Conservation (phyloP, 2,113 vertebrate species). For the Phalacrocorax aristotelis region DNA sequence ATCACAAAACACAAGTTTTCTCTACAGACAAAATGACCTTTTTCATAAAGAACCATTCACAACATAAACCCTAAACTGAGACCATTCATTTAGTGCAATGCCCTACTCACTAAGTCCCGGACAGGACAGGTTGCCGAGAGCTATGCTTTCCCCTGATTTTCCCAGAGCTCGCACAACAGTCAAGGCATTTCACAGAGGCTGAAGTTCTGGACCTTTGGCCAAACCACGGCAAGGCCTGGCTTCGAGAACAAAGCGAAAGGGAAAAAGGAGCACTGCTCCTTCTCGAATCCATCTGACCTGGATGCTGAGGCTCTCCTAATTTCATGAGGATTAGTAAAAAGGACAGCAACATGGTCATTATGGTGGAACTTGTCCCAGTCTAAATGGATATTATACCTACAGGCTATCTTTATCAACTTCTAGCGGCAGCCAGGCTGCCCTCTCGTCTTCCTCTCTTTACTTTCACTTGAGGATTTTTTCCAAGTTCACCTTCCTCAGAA, state of each 20-base stretch:
- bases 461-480: background rate
- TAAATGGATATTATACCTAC: accelerated
- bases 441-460: background rate
- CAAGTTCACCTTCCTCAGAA: background rate
- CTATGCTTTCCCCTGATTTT: no score
- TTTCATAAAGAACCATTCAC: background rate
- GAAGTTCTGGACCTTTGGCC: background rate
- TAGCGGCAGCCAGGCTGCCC: background rate
- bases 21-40: background rate
- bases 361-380: background rate
- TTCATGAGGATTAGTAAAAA: background rate
- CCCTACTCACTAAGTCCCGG: accelerated
- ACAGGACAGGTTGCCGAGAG: accelerated
- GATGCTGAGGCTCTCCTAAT: background rate
- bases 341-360: accelerated
- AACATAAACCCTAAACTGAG: accelerated
- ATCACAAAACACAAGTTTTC: background rate
- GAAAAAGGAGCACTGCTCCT: background rate
- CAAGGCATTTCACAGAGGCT: no score
- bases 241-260: background rate
- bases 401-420: background rate
- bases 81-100: accelerated
- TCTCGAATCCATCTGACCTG: background rate
- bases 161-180: accelerated
- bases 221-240: background rate